Base-by-base conservation (phyloP, 2,797 vertebrate genomes). In the Peromyscus melanophrys region DNA sequence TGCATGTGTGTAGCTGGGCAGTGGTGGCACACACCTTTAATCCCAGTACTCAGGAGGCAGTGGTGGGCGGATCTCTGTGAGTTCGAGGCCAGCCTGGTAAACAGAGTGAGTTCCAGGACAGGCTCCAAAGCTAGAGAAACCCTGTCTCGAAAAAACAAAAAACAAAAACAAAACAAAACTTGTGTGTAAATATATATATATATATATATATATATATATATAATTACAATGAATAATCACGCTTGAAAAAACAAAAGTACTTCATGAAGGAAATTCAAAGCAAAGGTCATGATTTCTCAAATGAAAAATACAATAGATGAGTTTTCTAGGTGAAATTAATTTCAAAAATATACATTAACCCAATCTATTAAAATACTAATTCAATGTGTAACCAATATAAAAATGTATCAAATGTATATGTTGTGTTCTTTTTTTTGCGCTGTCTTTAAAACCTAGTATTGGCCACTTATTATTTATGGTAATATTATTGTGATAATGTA, bases 241-340 rank as follows among this genome's bases (percentile, higher is more conserved):
- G 46, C 77, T 77, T 75, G 81, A 89, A 85, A 21, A 80, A 80
- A 4, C 59, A 88, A 94, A 95, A 81, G 4, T 40, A 61, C 17
- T 87, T 57, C 63, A 55, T 80, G 14, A 34, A 84, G 31, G 27
- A 83, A 89, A 96, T 17, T 82, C n/a, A 90, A 93, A 93, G 67
- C 13, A 93, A 87, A 93, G n/a, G 37, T 67, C 52, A 86, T 83
- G 43, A 76, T 61, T 90, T 94, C 55, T 37, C 34, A 85, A 89
- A 83, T 65, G 69, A 63, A 63, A 89, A 89, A 31, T 14, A 52
- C 63, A 82, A 21, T 34, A 86, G 55, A 77, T 97, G 61, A 69
- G 87, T 84, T 88, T 96, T 87, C 31, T 40, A 73, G 85, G 34
- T 71, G 4, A 71, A 87, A 57, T 55, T 73, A 55, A 40, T 87